These are phyloP conservation scores for Nothobranchius kuhntae DNA, from an alignment of 2,113 vertebrate genomes.

Conservation along the genomic window DNA sequence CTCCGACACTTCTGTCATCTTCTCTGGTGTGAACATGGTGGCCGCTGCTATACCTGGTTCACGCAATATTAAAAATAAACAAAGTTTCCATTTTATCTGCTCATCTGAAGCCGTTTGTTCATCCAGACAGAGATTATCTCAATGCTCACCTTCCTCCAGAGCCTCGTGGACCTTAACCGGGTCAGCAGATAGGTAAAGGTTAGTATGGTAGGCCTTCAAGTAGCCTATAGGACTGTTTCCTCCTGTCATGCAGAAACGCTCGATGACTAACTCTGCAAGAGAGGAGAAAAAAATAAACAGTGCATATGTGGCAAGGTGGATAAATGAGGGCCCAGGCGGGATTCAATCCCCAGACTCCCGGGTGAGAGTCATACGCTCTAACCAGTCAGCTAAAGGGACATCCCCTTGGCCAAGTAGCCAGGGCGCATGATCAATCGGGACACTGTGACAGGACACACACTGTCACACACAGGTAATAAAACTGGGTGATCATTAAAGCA, in stretches of 20 bases:
- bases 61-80: not conserved
- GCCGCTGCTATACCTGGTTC: constrained; percentile 90
- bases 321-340: too few species aligned
- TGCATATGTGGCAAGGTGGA: too few species aligned
- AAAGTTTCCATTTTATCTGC: not conserved
- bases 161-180: constrained; percentile 90
- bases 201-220: constrained; percentile 94
- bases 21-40: constrained; percentile 91
- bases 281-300: not conserved
- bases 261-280: constrained; percentile 88
- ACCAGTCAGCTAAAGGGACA: too few species aligned
- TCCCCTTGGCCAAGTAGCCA: too few species aligned
- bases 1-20: constrained; percentile 83
- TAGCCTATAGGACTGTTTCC: constrained; percentile 95
- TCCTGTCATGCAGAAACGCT: constrained; percentile 96
- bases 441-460: too few species aligned
- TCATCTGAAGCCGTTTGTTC: not conserved
- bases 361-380: too few species aligned
- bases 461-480: too few species aligned
- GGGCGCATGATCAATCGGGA: too few species aligned
- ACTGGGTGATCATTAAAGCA: too few species aligned
- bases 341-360: too few species aligned
- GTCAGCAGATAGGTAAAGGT: constrained; percentile 95
- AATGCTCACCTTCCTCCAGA: constrained; percentile 85
- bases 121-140: too few species aligned